A percentile compares a stretch with the other conserved stretches of the same genome.
phyloP scores from a whole-genome alignment of 2,888 invertebrate genomes.

The Coleophora deauratella region DNA sequence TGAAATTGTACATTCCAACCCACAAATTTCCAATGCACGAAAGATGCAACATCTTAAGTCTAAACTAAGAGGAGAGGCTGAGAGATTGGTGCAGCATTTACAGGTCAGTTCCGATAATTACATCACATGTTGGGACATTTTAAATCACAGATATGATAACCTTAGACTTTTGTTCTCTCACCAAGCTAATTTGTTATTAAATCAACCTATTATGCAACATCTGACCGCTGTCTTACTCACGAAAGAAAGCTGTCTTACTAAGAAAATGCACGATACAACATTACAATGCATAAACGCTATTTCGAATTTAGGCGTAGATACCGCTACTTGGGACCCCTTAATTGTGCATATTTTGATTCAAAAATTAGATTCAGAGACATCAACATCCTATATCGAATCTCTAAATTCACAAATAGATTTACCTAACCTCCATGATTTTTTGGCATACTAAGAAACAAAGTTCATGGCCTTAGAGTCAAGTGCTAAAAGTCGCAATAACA shows the following conservation, averaged over 20 bases:
- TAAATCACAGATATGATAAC: conserved; percentile 15
- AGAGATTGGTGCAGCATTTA: conserved; percentile 18
- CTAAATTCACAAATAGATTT: conserved; percentile 1
- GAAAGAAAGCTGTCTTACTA: conserved; percentile 5
- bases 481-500: too few species aligned
- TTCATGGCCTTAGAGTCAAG: conserved; percentile 1
- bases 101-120: conserved; percentile 18
- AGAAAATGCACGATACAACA: conserved; percentile 14
- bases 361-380: conserved; percentile 1
- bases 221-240: conserved; percentile 6
- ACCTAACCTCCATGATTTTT: neutral
- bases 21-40: conserved; percentile 13
- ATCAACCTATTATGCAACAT: conserved; percentile 6
- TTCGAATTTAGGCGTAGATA: conserved; percentile 11
- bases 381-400: neutral
- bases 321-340: conserved; percentile 11
- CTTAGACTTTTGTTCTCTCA: conserved; percentile 2
- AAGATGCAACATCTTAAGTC: conserved; percentile 20
- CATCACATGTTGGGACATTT: conserved; percentile 13
- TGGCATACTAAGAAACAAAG: neutral
- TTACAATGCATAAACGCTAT: conserved; percentile 13
- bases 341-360: conserved; percentile 1
- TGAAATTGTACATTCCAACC: conserved; percentile 17
- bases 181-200: neutral
- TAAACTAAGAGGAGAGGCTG: conserved; percentile 18